Conservation (phyloP, 1,140 invertebrate species). For the Drosophila sp. region DNA sequence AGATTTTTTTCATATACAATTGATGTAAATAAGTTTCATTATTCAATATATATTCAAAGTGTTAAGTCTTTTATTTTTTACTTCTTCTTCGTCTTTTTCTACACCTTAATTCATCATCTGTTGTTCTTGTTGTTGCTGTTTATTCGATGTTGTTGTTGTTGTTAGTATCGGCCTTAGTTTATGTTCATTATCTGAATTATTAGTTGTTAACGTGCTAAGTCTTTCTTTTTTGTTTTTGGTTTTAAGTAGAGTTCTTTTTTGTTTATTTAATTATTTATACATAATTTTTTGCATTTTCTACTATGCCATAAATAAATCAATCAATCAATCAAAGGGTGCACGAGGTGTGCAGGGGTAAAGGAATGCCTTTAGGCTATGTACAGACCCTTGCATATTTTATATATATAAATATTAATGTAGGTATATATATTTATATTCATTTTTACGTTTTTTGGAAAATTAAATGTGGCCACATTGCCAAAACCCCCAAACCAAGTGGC, state of each 20-base stretch:
- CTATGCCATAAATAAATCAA: slow-evolving; percentile 7
- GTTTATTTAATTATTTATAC: slow-evolving; percentile 19
- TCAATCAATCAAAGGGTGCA: neutral
- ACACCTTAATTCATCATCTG: neutral
- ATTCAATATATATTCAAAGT: slow-evolving; percentile 68
- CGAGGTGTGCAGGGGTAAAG: neutral
- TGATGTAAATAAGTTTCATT: slow-evolving; percentile 72
- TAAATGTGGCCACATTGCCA: slow-evolving; percentile 5
- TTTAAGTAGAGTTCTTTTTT: slow-evolving; percentile 48
- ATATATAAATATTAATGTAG: neutral
- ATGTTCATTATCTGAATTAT: slow-evolving; percentile 56
- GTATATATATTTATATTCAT: neutral
- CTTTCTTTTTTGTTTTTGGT: slow-evolving; percentile 50
- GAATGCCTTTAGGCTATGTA: slow-evolving; percentile 4
- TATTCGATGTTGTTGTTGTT: slow-evolving; percentile 50
- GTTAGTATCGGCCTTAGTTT: slow-evolving; percentile 37
- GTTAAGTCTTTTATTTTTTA: slow-evolving; percentile 76
- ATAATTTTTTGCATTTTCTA: neutral
- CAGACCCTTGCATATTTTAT: slow-evolving; percentile 5
- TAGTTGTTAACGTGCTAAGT: slow-evolving; percentile 78
- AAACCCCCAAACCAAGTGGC: slow-evolving; percentile 1
- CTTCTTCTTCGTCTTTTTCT: neutral
- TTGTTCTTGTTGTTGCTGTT: slow-evolving; percentile 59
- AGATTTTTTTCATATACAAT: slow-evolving; percentile 65
- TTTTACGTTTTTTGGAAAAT: neutral